phyloP scores from a whole-genome alignment of 2,888 invertebrate genomes.

The Metacarcinus magister region DNA sequence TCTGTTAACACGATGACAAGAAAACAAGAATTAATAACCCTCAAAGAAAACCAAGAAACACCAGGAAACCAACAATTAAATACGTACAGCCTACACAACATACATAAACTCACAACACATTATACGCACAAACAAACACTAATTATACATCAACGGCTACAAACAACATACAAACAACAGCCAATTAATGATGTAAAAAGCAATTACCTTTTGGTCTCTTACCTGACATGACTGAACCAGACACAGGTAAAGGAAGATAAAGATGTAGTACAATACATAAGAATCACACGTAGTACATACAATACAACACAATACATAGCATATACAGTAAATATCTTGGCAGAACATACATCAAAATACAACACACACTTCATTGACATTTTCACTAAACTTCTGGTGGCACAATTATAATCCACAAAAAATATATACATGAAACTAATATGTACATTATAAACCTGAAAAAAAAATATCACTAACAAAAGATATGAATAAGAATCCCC shows the following conservation, averaged over 20 bases:
- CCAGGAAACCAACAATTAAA: not conserved
- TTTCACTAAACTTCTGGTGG: not conserved
- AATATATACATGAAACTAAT: conserved; percentile 7
- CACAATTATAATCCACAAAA: not conserved
- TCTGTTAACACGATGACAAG: not conserved
- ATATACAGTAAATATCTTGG: not conserved
- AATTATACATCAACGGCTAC: not conserved
- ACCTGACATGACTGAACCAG: conserved; percentile 81
- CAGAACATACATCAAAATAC: not conserved
- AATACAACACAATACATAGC: not conserved
- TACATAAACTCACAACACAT: not conserved
- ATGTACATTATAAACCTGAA: not conserved
- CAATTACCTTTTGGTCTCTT: conserved; percentile 80
- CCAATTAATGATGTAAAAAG: conserved; percentile 64
- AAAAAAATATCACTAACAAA: not conserved
- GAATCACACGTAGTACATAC: not conserved
- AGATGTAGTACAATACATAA: not conserved
- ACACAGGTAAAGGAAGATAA: conserved; percentile 65
- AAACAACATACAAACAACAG: conserved; percentile 59
- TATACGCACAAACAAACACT: not conserved
- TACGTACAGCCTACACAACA: not conserved
- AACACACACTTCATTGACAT: not conserved
- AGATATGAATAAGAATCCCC: not conserved
- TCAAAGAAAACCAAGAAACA: not conserved
- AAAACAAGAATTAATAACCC: not conserved